Base-by-base conservation (phyloP, 2,113 vertebrate genomes). In the Myocastor coypus region DNA sequence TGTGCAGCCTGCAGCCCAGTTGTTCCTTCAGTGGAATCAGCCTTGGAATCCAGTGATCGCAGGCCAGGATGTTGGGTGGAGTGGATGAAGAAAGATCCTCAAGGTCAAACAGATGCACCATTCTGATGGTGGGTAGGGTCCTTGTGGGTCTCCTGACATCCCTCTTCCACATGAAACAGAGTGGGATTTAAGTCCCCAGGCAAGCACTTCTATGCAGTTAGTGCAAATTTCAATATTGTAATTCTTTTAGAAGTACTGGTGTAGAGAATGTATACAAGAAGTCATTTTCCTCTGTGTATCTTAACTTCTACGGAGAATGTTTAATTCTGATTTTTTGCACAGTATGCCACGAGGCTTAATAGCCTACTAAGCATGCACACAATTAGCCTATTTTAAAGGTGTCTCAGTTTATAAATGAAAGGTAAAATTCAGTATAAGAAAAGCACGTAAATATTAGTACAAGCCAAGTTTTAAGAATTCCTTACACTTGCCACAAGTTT, bases 141-240 rank as follows among this genome's bases (percentile, higher is more conserved):
- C 52, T 80, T 80, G 68, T 28, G 37, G 83, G 85, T 84, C 81
- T 83, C 55, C 83, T 0, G 2, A 82, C 28, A 2, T 85, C 30
- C 20, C 12, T 83, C 55, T 73, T 90, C 63, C 84, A 87, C 57
- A 37, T 9, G 34, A 66, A 88, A 92, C 68, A 75, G 83, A 95
- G 91, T 92, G 92, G 8, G 24, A 95, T 77, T 96, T 83, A 83
- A 95, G 71, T 94, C 69, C 37, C 59, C 37, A 28, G 46, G 77
- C n/a, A 92, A 96, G 89, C 46, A 66, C 40, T 94, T 88, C 71
- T 94, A 90, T 40, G 91, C 50, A 40, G 52, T 88, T 87, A 85
- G 73, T 63, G 11, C 3, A 86, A 83, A 95, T 68, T 93, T 87
- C 89, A 91, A 57, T 37, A 95, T 78, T 40, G 46, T 63, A 87